Percentiles rank a stretch among this genome's conserved stretches.
Evolutionary conservation across 1,140 invertebrate genomes (phyloP).

Genomic region (Microplitis mediator): DNA sequence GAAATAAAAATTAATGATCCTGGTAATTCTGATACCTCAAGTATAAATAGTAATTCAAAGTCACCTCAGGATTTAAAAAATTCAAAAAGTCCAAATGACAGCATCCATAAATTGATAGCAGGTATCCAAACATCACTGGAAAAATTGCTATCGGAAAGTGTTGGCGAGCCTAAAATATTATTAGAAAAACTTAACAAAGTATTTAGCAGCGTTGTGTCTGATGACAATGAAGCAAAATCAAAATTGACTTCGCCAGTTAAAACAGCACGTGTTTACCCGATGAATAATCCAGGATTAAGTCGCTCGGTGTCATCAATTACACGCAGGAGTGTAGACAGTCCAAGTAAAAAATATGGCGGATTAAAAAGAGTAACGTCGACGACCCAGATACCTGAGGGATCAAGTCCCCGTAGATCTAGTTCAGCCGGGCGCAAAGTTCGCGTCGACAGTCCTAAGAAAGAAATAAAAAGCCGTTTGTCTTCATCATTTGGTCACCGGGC

Average conservation of each 20-base stretch:
- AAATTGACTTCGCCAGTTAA: background rate
- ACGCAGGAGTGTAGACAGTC: no score
- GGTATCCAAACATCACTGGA: constrained; percentile 4
- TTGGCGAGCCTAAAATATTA: background rate
- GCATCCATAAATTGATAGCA: background rate
- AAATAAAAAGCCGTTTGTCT: constrained; percentile 39
- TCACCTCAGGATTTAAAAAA: no score
- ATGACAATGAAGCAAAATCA: background rate
- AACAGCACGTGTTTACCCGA: background rate
- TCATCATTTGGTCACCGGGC: constrained; percentile 34
- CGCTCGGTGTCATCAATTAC: no score
- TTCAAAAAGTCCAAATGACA: no score
- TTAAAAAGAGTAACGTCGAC: constrained; percentile 33
- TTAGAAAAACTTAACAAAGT: constrained; percentile 15
- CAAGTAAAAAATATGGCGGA: no score
- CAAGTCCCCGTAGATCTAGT: constrained; percentile 9
- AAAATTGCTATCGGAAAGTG: constrained; percentile 1
- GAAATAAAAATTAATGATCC: constrained; percentile 2
- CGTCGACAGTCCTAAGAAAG: constrained; percentile 31
- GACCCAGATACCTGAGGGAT: constrained; percentile 21
- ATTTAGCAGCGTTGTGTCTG: background rate
- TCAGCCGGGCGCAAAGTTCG: background rate
- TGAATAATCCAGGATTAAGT: no score
- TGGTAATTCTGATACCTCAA: background rate
- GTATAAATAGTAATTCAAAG: no score